These are phyloP conservation scores for Gnathonemus echidnorhynchus DNA, from an alignment of 2,113 vertebrate species.

Conservation along the genomic window DNA sequence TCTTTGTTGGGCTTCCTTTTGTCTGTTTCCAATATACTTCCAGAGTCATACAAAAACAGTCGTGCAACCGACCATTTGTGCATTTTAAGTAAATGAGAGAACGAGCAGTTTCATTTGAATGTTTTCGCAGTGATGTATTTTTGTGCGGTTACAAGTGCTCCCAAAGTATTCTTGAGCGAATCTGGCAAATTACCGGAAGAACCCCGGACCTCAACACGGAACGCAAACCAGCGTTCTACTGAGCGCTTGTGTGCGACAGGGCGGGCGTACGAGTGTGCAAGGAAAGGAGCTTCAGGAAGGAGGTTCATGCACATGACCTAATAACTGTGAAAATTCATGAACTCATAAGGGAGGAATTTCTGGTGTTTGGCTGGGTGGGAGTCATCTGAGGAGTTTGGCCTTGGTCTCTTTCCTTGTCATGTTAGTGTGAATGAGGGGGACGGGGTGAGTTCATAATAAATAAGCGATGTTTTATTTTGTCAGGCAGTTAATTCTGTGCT, in stretches of 20 bases:
- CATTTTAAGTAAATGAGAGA: neutral
- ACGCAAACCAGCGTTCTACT: neutral
- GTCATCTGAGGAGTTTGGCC: neutral
- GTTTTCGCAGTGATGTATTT: neutral
- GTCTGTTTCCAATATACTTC: neutral
- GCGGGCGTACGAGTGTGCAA: neutral
- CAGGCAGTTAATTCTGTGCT: neutral
- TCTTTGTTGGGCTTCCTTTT: neutral
- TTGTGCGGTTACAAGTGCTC: neutral
- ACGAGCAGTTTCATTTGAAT: neutral
- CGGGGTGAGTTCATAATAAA: neutral
- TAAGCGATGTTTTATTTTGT: neutral
- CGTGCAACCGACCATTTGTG: slow-evolving; percentile 24
- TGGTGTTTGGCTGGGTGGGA: neutral
- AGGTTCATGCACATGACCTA: slow-evolving; percentile 13
- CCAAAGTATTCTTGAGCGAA: neutral
- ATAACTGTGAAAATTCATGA: slow-evolving; percentile 15
- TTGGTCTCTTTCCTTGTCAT: neutral
- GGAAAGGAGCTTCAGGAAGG: neutral
- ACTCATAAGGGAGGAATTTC: neutral
- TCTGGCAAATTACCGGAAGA: neutral
- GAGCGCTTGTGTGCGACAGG: neutral
- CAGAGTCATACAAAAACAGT: neutral
- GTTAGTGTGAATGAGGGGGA: neutral
- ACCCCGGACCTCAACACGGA: neutral